Conservation (phyloP, 2,888 invertebrate species). For the Luffia ferchaultella region DNA sequence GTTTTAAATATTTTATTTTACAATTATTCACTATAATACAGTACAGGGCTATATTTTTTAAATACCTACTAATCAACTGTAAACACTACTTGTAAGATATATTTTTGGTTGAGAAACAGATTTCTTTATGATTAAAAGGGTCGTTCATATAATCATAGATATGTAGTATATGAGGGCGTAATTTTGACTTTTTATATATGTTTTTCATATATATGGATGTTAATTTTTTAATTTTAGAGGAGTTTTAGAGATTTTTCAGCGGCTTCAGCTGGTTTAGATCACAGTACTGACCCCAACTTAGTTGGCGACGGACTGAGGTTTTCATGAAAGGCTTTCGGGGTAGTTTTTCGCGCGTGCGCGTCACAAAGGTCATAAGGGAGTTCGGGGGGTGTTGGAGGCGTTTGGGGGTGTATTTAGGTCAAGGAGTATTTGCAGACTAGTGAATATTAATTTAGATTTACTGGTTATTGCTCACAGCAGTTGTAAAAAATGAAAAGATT, state of each 20-base stretch:
- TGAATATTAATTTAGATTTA: too few relatives aligned
- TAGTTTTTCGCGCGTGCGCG: slow-evolving; percentile 34
- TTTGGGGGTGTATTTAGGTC: slow-evolving; percentile 16
- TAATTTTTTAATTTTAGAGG: not conserved
- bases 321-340: slow-evolving; percentile 23
- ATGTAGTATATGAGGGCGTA: slow-evolving; percentile 22
- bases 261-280: not conserved
- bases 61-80: slow-evolving; percentile 13
- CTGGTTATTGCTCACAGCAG: too few relatives aligned
- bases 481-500: too few relatives aligned
- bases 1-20: not conserved
- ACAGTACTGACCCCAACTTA: slow-evolving; percentile 15
- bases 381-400: slow-evolving; percentile 20
- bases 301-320: slow-evolving; percentile 31
- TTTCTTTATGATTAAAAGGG: slow-evolving; percentile 40
- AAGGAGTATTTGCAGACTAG: too few relatives aligned
- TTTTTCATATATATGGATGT: slow-evolving; percentile 47
- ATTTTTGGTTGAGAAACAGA: slow-evolving; percentile 55
- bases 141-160: slow-evolving; percentile 36
- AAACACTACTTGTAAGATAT: slow-evolving; percentile 54
- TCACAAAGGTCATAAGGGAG: slow-evolving; percentile 36
- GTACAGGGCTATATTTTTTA: slow-evolving; percentile 1
- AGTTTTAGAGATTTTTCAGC: not conserved
- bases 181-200: slow-evolving; percentile 32
- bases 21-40: not conserved